Evolutionary conservation across 2,888 invertebrate species (phyloP), one percentile per base, ranked within the genome.

Genomic region (Athripsodes cinereus): DNA sequence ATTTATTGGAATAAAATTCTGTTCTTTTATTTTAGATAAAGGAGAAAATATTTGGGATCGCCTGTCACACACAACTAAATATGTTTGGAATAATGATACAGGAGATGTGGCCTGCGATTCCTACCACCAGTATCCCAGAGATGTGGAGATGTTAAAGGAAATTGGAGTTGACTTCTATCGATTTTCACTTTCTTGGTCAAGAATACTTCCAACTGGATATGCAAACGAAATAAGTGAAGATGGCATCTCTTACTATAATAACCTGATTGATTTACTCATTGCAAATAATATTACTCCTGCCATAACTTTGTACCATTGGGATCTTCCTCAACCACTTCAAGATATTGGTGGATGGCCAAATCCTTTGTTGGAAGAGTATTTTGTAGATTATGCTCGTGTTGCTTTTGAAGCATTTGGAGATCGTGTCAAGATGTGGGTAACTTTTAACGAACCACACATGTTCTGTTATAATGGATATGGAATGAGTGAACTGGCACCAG

Each of bases 71-170:
- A 51, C 31, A 10, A 34, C 49, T n/a, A 40, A 59, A 8, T 40
- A 50, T 11, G 40, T 58, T 8, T 20, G 13, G 13, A 59, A 58
- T 57, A 65, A 68, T 2, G 71, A 72, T 2, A 81, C 74, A 52
- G 83, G 80, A 0, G 80, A 84, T 62, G 68, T 80, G 1, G 80
- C 84, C 0, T 79, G 81, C 61, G 80, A 84, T 69, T 81, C 80
- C n/a, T 83, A 81, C 66, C 72, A 81, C 66, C 75, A 74, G 64
- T 80, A 75, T 65, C 71, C 74, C 64, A 76, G 80, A 49, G 72
- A 73, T 58, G 66, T 73, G 0, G 62, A 65, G 31, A 58, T 71
- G 19, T 21, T 72, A 0, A 66, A 64, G 34, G 60, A 69, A 49
- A 57, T 72, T n/a, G 69, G 69, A 3, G 70, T 74, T 2, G 64